Conservation (phyloP, 2,888 invertebrate genomes). For the Asteroscopus sphinx region DNA sequence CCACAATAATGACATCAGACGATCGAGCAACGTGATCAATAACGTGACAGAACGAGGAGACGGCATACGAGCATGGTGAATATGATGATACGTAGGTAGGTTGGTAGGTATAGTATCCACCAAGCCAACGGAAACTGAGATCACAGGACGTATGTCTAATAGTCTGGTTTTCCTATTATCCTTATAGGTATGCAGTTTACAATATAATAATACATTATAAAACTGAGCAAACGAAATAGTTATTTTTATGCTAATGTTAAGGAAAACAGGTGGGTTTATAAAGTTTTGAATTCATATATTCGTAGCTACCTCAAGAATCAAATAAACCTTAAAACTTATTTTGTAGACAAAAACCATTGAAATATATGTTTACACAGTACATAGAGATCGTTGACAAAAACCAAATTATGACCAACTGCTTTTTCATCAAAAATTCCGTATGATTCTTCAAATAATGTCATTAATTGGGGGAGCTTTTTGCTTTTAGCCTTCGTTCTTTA, state of each 20-base stretch:
- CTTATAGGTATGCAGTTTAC: constrained; percentile 4
- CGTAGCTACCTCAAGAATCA: too few relatives aligned
- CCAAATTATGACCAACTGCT: neutral
- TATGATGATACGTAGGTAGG: too few relatives aligned
- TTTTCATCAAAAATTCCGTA: neutral
- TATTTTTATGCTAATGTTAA: constrained; percentile 12
- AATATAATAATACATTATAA: constrained; percentile 10
- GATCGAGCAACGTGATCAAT: constrained; percentile 52
- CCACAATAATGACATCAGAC: constrained; percentile 60
- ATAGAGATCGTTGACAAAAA: too few relatives aligned
- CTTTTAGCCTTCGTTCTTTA: neutral
- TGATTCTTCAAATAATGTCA: neutral
- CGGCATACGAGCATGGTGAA: constrained; percentile 11
- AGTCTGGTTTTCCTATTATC: constrained; percentile 28
- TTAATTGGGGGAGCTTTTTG: neutral
- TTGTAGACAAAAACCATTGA: too few relatives aligned
- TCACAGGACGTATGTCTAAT: constrained; percentile 38
- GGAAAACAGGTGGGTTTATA: constrained; percentile 3
- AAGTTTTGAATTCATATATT: too few relatives aligned
- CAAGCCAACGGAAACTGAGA: constrained; percentile 38
- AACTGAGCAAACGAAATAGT: neutral
- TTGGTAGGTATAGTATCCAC: constrained; percentile 17
- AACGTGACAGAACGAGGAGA: constrained; percentile 32
- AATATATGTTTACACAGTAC: too few relatives aligned
- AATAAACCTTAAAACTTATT: too few relatives aligned